A percentile compares a stretch with the other conserved stretches of the same genome.
Conservation (phyloP, 2,113 vertebrate genomes). For the Misgurnus mizolepis region DNA sequence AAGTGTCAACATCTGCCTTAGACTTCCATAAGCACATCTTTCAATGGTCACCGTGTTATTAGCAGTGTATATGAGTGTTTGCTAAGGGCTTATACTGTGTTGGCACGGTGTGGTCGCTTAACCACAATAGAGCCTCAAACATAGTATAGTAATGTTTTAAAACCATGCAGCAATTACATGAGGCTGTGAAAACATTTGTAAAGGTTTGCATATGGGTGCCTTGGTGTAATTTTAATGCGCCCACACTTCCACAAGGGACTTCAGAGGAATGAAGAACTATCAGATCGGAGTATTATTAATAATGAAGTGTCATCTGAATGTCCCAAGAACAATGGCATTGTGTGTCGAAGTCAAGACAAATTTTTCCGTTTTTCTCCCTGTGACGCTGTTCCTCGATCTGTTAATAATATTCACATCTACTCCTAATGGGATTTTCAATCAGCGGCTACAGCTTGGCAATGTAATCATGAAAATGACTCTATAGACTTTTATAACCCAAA, state of each 20-base stretch:
- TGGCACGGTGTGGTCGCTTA: neutral
- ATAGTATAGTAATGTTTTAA: neutral
- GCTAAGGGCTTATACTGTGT: neutral
- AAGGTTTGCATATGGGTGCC: neutral
- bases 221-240: neutral
- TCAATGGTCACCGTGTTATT: slow-evolving; percentile 17
- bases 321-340: slow-evolving; percentile 76
- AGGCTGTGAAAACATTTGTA: slow-evolving; percentile 12
- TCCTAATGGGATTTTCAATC: slow-evolving; percentile 68
- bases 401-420: slow-evolving; percentile 74
- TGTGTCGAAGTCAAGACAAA: slow-evolving; percentile 74
- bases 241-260: neutral
- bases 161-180: slow-evolving; percentile 9
- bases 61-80: slow-evolving; percentile 7
- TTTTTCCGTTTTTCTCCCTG: slow-evolving; percentile 65
- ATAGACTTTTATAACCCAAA: slow-evolving; percentile 49
- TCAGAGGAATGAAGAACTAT: slow-evolving; percentile 50
- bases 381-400: slow-evolving; percentile 67
- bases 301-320: slow-evolving; percentile 67
- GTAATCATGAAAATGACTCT: slow-evolving; percentile 56
- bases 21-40: neutral
- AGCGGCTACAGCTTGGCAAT: slow-evolving; percentile 42
- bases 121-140: neutral
- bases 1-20: slow-evolving; percentile 24
- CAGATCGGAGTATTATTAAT: slow-evolving; percentile 70